phyloP scores from a whole-genome alignment of 2,113 vertebrate species.

The Actinemys pallida region DNA sequence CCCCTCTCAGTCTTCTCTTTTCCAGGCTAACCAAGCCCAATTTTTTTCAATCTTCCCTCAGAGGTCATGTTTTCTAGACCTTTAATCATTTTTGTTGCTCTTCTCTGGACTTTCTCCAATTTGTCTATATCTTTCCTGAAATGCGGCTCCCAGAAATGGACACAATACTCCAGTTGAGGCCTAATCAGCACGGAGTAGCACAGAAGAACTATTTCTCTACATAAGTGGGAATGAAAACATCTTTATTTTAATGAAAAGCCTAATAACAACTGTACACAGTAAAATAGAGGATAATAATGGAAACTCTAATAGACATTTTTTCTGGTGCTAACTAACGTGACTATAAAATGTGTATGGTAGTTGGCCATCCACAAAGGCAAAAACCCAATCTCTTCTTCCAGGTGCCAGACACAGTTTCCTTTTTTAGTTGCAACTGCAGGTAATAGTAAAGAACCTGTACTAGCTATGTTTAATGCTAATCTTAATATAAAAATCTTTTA shows the following conservation, averaged over 20 bases:
- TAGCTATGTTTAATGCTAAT: not conserved
- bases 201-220: not conserved
- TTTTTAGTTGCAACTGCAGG: not conserved
- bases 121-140: no score
- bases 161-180: no score
- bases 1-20: no score
- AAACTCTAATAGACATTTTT: not conserved
- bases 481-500: not conserved
- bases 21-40: no score
- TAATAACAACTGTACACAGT: not conserved
- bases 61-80: no score
- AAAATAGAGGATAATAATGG: not conserved
- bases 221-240: not conserved
- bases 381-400: not conserved
- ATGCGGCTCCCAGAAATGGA: no score
- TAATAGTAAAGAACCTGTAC: not conserved
- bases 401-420: not conserved
- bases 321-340: not conserved
- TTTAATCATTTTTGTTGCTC: no score
- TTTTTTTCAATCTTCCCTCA: no score
- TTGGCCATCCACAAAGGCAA: not conserved
- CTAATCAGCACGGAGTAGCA: no score
- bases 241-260: not conserved
- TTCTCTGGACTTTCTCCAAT: no score
- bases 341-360: not conserved